A percentile compares a stretch with the other conserved stretches of the same genome.
These are phyloP conservation scores for Melinaea menophilus DNA, from an alignment of 2,888 invertebrate species.

Conservation along the genomic window DNA sequence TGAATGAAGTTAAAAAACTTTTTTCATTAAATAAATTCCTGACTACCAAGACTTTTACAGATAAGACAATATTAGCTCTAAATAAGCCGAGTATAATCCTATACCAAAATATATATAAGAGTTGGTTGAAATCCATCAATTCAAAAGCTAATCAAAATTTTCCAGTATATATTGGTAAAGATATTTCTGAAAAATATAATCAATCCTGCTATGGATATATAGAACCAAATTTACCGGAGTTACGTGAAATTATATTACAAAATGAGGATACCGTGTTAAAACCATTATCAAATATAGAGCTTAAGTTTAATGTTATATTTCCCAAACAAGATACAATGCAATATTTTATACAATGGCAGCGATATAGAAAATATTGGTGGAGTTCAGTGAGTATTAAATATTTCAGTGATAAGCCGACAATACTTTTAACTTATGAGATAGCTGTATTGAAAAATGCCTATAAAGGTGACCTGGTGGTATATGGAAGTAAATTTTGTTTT, in stretches of 20 bases:
- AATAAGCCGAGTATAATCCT: conserved; percentile 53
- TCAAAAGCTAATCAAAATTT: conserved; percentile 54
- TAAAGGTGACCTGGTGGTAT: no score
- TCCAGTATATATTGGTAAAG: conserved; percentile 47
- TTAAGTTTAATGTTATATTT: conserved; percentile 64
- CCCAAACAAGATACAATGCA: conserved; percentile 75
- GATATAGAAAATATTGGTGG: conserved; percentile 91
- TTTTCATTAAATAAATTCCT: conserved; percentile 55
- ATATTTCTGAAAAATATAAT: conserved; percentile 21
- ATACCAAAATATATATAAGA: conserved; percentile 54
- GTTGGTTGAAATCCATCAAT: conserved; percentile 57
- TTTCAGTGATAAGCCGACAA: no score
- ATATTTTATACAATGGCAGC: conserved; percentile 85
- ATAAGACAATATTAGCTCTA: conserved; percentile 40
- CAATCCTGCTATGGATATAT: conserved; percentile 45
- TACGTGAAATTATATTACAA: conserved; percentile 35
- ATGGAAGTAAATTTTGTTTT: no score
- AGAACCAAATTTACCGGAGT: conserved; percentile 29
- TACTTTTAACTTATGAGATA: no score
- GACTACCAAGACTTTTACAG: conserved; percentile 38
- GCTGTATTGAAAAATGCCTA: no score
- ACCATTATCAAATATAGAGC: conserved; percentile 37
- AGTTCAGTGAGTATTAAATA: conserved; percentile 78
- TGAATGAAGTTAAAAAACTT: conserved; percentile 57
- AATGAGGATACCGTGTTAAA: conserved; percentile 35